Percentiles rank a stretch among this genome's conserved stretches.
Evolutionary conservation across 2,888 invertebrate species (phyloP).

Genomic region (Lepetodrilus schrolli): DNA sequence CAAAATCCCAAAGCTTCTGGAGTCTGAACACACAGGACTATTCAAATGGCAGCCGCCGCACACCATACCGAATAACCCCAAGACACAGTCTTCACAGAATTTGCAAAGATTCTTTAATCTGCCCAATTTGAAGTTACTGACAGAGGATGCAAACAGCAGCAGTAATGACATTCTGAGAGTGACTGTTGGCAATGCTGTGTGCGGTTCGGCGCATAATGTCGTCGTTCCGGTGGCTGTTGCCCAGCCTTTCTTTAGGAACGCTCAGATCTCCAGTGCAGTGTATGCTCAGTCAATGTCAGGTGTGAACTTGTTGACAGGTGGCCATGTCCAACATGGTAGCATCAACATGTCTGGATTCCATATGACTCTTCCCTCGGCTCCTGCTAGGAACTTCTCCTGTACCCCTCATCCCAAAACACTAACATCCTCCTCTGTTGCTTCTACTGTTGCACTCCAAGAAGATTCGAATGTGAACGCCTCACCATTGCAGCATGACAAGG

Average conservation of each 20-base stretch:
- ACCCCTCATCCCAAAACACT: slow-evolving; percentile 25
- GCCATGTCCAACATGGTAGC: slow-evolving; percentile 19
- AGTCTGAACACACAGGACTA: background rate
- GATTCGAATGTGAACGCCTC: background rate
- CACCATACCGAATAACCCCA: background rate
- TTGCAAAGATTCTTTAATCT: slow-evolving; percentile 7
- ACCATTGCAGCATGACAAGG: slow-evolving; percentile 32
- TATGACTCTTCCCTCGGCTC: slow-evolving; percentile 37
- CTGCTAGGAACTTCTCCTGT: background rate
- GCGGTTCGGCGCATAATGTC: slow-evolving; percentile 11
- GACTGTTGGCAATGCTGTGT: background rate
- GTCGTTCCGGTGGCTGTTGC: slow-evolving; percentile 55
- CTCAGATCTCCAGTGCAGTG: slow-evolving; percentile 29
- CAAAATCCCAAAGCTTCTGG: background rate
- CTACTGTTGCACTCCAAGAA: background rate
- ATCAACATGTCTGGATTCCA: slow-evolving; percentile 37
- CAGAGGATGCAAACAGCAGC: background rate
- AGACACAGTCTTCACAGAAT: background rate
- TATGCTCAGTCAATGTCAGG: slow-evolving; percentile 8
- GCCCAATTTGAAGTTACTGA: slow-evolving; percentile 7
- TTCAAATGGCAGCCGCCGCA: slow-evolving; percentile 4
- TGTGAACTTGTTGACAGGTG: slow-evolving; percentile 15
- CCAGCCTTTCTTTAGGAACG: slow-evolving; percentile 40
- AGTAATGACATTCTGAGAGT: background rate
- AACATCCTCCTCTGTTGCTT: background rate